Evolutionary conservation across 2,113 vertebrate species (phyloP).

Genomic region (Hypocryptadius cinnamomeus): DNA sequence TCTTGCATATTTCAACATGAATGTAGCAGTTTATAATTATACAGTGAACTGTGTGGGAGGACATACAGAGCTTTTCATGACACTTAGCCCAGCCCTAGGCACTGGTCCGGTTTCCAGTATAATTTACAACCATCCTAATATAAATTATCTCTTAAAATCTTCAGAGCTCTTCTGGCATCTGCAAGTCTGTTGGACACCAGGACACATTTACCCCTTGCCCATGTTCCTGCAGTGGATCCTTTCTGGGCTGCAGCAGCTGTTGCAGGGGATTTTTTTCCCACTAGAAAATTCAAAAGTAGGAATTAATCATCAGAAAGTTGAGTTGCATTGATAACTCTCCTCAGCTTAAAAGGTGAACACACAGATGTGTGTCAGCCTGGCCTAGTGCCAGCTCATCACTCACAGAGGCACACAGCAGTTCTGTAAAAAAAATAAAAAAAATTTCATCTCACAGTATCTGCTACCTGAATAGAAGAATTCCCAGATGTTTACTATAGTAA

Average conservation of each 20-base stretch:
- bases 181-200: background rate
- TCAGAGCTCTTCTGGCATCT: background rate
- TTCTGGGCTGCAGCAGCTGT: background rate
- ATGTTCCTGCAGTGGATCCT: background rate
- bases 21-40: background rate
- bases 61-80: background rate
- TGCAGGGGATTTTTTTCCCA: background rate
- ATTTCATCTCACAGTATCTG: background rate
- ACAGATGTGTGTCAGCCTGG: fast-evolving
- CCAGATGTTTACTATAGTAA: background rate
- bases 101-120: background rate
- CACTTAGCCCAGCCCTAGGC: background rate
- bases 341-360: background rate
- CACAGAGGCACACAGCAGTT: background rate
- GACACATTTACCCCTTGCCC: background rate
- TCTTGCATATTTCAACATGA: background rate
- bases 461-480: background rate
- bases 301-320: background rate
- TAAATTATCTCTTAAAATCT: background rate
- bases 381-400: background rate
- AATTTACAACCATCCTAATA: background rate
- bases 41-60: background rate
- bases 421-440: background rate
- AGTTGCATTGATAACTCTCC: background rate
- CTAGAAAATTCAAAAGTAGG: background rate